phyloP scores from a whole-genome alignment of 1,140 invertebrate genomes.

The Mizuhopecten yessoensis region DNA sequence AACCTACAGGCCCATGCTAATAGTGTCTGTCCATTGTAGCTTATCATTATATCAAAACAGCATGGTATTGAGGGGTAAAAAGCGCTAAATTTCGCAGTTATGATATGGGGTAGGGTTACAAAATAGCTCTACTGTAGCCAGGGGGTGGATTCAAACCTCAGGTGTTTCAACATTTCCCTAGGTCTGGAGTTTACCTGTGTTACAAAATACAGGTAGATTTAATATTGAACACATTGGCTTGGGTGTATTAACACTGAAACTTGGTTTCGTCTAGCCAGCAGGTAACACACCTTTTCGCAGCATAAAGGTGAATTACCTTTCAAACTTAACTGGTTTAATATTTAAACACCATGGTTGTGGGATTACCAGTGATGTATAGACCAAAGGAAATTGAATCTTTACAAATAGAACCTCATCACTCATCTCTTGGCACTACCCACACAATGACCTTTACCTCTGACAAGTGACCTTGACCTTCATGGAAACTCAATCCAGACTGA shows the following conservation, averaged over 20 bases:
- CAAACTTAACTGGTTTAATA: not conserved
- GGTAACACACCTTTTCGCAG: not conserved
- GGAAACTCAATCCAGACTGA: not conserved
- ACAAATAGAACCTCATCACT: not conserved
- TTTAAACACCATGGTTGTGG: not conserved
- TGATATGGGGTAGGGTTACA: not conserved
- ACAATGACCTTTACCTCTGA: not conserved
- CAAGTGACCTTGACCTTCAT: constrained; percentile 1
- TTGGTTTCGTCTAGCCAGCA: not conserved
- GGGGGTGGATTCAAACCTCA: not conserved
- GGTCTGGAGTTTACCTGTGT: not conserved
- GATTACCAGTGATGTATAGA: not conserved
- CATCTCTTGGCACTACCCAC: not conserved
- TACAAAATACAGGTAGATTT: constrained; percentile 10
- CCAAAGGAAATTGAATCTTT: not conserved
- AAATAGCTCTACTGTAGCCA: too few species aligned
- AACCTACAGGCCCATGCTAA: not conserved
- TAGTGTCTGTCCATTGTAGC: constrained; percentile 14
- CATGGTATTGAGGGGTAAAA: constrained; percentile 3
- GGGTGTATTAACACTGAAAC: not conserved
- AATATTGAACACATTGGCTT: not conserved
- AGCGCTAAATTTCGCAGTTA: not conserved
- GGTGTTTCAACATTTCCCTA: not conserved
- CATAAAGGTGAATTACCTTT: not conserved
- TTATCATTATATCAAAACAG: not conserved